Conservation (phyloP, 2,888 invertebrate species). For the Drosophila multiciliata region DNA sequence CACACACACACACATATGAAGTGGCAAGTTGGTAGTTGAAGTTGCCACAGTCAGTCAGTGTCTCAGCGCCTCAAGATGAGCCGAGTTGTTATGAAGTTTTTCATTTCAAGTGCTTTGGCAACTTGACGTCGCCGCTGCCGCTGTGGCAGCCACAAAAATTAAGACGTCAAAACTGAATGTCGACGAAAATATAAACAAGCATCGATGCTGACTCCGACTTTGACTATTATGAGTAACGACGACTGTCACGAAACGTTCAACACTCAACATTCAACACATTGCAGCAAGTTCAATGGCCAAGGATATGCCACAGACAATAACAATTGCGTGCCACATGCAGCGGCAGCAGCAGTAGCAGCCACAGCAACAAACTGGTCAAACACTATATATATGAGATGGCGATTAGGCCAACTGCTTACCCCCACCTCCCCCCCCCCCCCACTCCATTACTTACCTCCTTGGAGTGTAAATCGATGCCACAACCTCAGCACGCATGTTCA, state of each 20-base stretch:
- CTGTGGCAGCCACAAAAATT: slow-evolving; percentile 58
- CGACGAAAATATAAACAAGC: slow-evolving; percentile 68
- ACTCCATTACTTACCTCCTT: neutral
- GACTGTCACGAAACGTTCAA: slow-evolving; percentile 61
- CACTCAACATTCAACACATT: slow-evolving; percentile 5
- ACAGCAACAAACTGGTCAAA: slow-evolving; percentile 30
- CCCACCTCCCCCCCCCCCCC: too few species aligned
- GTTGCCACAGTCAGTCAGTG: slow-evolving; percentile 16
- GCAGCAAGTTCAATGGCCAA: slow-evolving; percentile 75
- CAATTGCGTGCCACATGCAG: slow-evolving; percentile 78
- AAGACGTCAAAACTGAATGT: slow-evolving; percentile 69
- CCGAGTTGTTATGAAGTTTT: slow-evolving; percentile 55
- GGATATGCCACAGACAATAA: slow-evolving; percentile 61
- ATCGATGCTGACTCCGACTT: slow-evolving; percentile 42
- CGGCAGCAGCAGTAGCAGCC: neutral
- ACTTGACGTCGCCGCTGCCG: slow-evolving; percentile 55
- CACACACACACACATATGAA: slow-evolving; percentile 34
- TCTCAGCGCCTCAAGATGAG: slow-evolving; percentile 21
- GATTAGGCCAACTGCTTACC: slow-evolving; percentile 68
- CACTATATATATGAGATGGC: slow-evolving; percentile 61
- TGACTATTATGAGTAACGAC: slow-evolving; percentile 26
- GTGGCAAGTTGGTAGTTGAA: slow-evolving; percentile 49
- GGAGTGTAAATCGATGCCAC: slow-evolving; percentile 38
- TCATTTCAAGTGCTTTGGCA: slow-evolving; percentile 70
- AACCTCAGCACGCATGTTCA: slow-evolving; percentile 68